A percentile compares a stretch with the other conserved stretches of the same genome.
Conservation (phyloP, 2,888 invertebrate genomes). For the Neoaliturus tenellus region DNA sequence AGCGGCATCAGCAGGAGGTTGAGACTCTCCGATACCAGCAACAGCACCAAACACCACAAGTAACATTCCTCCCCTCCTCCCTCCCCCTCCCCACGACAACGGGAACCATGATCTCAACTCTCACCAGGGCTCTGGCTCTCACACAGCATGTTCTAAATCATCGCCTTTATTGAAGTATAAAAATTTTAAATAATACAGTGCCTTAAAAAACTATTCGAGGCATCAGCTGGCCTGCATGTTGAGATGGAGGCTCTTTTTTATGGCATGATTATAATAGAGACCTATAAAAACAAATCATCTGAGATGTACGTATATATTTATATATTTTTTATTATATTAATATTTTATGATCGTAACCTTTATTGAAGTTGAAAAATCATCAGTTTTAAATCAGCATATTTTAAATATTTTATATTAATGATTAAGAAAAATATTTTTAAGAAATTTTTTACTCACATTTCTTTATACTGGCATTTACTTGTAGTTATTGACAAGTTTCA, state of each 20-base stretch:
- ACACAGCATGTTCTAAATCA: not conserved
- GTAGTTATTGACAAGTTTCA: no score
- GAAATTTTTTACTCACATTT: no score
- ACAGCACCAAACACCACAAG: not conserved
- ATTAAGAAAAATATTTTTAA: no score
- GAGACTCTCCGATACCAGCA: not conserved
- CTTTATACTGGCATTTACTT: no score
- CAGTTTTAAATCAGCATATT: not conserved
- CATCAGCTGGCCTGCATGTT: constrained; percentile 10
- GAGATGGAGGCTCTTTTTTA: not conserved
- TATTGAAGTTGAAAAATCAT: not conserved
- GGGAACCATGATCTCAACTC: not conserved
- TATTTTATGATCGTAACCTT: not conserved
- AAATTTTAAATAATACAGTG: no score
- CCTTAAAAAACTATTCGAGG: not conserved
- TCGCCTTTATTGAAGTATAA: not conserved
- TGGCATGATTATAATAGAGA: not conserved
- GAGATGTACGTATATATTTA: not conserved
- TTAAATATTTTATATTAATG: not conserved
- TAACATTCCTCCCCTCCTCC: constrained; percentile 1
- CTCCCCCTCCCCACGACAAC: no score
- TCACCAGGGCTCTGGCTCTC: not conserved
- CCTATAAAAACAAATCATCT: not conserved
- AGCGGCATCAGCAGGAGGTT: not conserved
- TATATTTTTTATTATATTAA: not conserved